Conservation (phyloP, 2,113 vertebrate genomes). For the Perccottus glenii region DNA sequence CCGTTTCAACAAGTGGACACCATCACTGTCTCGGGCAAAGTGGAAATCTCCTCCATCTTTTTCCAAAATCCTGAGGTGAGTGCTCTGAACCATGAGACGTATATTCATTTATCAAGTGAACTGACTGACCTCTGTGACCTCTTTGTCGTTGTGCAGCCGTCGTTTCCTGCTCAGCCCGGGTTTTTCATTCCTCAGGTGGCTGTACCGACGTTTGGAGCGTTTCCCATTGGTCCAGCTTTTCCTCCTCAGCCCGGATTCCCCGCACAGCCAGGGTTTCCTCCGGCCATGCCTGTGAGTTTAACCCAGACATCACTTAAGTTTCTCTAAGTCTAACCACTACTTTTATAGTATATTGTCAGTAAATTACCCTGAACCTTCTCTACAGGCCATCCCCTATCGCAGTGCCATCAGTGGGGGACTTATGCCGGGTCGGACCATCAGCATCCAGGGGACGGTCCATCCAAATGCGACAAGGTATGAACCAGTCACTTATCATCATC, state of each 20-base stretch:
- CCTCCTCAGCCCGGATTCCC: conserved; percentile 41
- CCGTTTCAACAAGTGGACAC: conserved; percentile 57
- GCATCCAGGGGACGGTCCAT: conserved; percentile 71
- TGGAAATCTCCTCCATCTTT: conserved; percentile 72
- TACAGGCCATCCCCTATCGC: conserved; percentile 78
- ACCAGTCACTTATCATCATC: no score
- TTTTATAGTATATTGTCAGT: background rate
- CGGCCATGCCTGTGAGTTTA: conserved; percentile 53
- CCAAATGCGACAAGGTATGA: conserved; percentile 72
- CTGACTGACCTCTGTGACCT: background rate
- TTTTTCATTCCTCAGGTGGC: background rate
- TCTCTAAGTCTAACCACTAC: background rate
- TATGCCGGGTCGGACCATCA: conserved; percentile 71
- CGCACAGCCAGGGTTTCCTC: conserved; percentile 18
- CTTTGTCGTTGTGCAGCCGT: conserved; percentile 2
- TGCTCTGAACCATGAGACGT: no score
- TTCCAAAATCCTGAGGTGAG: conserved; percentile 65
- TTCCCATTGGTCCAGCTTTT: conserved; percentile 4
- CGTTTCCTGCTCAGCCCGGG: conserved; percentile 16
- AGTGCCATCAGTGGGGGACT: conserved; percentile 77
- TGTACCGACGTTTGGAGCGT: conserved; percentile 1
- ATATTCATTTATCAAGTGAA: background rate
- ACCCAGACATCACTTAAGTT: background rate
- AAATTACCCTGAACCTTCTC: background rate
- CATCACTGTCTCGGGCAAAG: conserved; percentile 60